phyloP scores from a whole-genome alignment of 1,140 invertebrate genomes.

The Trichonephila clavata region DNA sequence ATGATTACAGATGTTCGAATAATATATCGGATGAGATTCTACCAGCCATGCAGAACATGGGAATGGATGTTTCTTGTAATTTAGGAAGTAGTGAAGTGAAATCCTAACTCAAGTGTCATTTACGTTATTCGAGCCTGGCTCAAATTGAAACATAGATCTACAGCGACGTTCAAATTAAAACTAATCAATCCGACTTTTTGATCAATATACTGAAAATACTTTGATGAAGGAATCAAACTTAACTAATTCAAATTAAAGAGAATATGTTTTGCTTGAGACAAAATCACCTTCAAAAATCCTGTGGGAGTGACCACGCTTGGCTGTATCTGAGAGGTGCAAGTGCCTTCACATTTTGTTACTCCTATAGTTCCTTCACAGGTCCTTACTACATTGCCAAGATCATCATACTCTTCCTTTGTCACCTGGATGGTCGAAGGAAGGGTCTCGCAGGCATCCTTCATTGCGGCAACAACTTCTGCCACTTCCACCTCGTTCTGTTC shows the following conservation, averaged over 20 bases:
- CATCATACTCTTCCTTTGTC: constrained; percentile 93
- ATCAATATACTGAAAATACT: too few species aligned
- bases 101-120: too few species aligned
- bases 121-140: too few species aligned
- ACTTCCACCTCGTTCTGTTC: constrained; percentile 57
- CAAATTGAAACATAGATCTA: too few species aligned
- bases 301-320: constrained; percentile 92
- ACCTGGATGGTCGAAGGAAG: constrained; percentile 89
- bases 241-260: too few species aligned
- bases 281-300: constrained; percentile 92
- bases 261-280: background rate
- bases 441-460: constrained; percentile 85
- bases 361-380: constrained; percentile 92
- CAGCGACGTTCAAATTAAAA: too few species aligned
- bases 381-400: constrained; percentile 88
- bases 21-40: too few species aligned
- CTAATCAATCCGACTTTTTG: too few species aligned
- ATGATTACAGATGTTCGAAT: too few species aligned
- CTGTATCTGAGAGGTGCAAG: constrained; percentile 93
- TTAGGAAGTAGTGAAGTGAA: too few species aligned
- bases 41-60: too few species aligned
- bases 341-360: constrained; percentile 90
- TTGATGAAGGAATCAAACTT: background rate
- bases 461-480: constrained; percentile 11
- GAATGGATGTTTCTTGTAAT: too few species aligned